Evolutionary conservation across 1,140 invertebrate genomes (phyloP).

Genomic region (Diorhabda sublineata): DNA sequence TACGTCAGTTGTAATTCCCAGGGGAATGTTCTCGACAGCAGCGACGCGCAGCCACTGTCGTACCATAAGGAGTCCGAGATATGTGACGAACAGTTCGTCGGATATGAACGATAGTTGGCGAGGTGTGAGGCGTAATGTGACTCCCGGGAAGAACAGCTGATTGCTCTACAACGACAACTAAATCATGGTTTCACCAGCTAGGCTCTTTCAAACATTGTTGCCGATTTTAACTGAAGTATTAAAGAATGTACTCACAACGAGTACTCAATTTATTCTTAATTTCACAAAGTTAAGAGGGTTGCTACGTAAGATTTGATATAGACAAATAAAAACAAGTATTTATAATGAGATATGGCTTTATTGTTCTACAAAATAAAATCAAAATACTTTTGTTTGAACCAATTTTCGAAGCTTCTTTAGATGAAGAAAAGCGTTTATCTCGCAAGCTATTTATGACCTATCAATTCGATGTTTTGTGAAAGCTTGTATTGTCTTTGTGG

Average conservation of each 20-base stretch:
- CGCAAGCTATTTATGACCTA: neutral
- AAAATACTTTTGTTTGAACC: no score
- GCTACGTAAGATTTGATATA: no score
- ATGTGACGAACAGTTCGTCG: constrained; percentile 20
- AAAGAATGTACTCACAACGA: no score
- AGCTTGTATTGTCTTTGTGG: no score
- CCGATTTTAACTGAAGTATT: neutral
- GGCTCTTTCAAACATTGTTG: neutral
- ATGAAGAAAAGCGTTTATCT: neutral
- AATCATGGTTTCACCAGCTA: constrained; percentile 20
- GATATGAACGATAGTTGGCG: constrained; percentile 33
- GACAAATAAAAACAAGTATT: no score
- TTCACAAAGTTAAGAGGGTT: no score
- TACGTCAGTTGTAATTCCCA: constrained; percentile 38
- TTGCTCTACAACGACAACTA: constrained; percentile 29
- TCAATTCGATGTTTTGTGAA: neutral
- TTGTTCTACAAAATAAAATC: no score
- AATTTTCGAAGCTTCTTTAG: no score
- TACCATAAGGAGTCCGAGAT: constrained; percentile 36
- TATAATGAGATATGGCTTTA: no score
- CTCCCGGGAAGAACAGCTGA: constrained; percentile 31
- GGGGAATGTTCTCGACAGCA: constrained; percentile 20
- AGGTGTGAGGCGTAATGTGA: constrained; percentile 27
- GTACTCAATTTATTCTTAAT: no score
- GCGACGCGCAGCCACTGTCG: constrained; percentile 11